Evolutionary conservation across 1,140 invertebrate genomes (phyloP).

Genomic region (Rhagoletis pomonella): DNA sequence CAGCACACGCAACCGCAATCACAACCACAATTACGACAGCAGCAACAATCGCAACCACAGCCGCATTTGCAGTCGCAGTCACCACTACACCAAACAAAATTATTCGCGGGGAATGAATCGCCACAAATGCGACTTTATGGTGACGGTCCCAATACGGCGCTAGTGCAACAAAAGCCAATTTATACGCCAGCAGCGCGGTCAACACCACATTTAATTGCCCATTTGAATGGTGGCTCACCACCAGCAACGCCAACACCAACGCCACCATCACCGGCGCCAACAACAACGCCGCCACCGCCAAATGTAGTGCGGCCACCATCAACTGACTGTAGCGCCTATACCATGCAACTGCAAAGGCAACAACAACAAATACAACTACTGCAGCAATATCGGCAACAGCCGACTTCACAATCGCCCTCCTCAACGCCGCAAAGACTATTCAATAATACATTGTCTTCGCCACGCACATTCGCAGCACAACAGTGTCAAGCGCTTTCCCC

Average conservation of each 20-base stretch:
- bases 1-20: constrained; percentile 7
- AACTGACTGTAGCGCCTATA: background rate
- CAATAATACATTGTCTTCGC: background rate
- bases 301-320: background rate
- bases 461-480: background rate
- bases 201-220: background rate
- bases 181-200: background rate
- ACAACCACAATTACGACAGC: constrained; percentile 9
- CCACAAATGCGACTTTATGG: background rate
- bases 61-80: background rate
- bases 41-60: constrained; percentile 5
- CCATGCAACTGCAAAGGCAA: background rate
- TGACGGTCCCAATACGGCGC: background rate
- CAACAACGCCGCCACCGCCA: background rate
- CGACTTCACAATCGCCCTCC: background rate
- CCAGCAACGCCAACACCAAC: constrained; percentile 1
- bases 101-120: background rate
- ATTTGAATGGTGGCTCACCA: constrained; percentile 14
- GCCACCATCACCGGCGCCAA: background rate
- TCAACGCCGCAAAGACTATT: constrained; percentile 26
- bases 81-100: background rate
- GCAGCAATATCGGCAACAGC: constrained; percentile 56
- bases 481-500: background rate
- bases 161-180: background rate
- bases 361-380: background rate